Base-by-base conservation (phyloP, 2,113 vertebrate species). In the Vulpes ferrilata region DNA sequence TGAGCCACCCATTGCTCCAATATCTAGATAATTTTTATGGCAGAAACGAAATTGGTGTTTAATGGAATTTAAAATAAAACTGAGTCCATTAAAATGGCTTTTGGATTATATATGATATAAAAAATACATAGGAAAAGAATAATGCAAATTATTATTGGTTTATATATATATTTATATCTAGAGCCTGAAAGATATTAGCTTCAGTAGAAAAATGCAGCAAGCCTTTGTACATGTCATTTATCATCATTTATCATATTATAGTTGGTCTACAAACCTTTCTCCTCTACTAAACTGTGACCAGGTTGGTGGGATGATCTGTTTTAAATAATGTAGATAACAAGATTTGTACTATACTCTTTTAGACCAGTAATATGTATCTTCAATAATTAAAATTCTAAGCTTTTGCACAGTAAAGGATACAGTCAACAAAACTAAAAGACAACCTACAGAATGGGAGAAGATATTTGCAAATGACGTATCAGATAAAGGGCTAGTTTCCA, bases 281-380 rank as follows among this genome's bases (percentile, higher is more conserved):
- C 59, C 3, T 9, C 67, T 84, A 22, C 15, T 79, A 71, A 53
- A 22, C 8, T 60, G 35, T 92, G 35, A 69, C 22, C 30, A 51
- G 73, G 5, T 64, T 79, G 43, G 57, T 76, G 43, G n/a, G 43
- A 73, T 20, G 27, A 92, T 4, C 23, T 62, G 60, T 86, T 89
- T 90, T 94, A 25, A 91, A 94, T 60, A 90, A 35, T 57, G n/a
- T 55, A 93, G 53, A 87, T 91, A 82, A 90, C n/a, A 92, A 92
- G 57, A 81, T 76, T 8, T 85, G 7, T 69, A 91, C 78, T 59
- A 4, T 90, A 71, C 10, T 88, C 35, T 62, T 83, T 76, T 93
- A 89, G 53, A 78, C 17, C 65, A 64, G 57, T 59, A 67, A 51
- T 88, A 53, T 10, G 30, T 65, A 87, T 19, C 43, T 35, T 35